phyloP scores from a whole-genome alignment of 2,113 vertebrate species.

The Periophthalmodon schlosseri region DNA sequence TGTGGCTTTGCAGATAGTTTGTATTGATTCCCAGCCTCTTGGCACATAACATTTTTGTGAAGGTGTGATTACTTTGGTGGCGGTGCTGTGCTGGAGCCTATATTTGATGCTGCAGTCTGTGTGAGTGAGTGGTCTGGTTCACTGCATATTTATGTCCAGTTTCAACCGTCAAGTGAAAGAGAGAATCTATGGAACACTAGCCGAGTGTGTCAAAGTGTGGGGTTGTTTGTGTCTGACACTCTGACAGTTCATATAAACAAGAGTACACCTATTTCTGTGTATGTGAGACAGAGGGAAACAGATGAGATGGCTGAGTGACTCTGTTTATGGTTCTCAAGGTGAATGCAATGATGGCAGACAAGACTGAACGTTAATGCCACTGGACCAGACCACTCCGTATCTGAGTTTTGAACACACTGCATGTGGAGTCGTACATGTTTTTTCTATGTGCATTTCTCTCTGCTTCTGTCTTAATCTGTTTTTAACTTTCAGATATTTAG shows the following conservation, averaged over 20 bases:
- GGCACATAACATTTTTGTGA: constrained; percentile 2
- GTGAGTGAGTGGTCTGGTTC: constrained; percentile 8
- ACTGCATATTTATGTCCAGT: constrained; percentile 23
- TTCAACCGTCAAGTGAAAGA: constrained; percentile 25
- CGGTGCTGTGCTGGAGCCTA: constrained; percentile 23
- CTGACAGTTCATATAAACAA: constrained; percentile 6
- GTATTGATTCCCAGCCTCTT: constrained; percentile 30
- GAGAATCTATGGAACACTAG: constrained; percentile 9
- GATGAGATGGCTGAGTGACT: background rate
- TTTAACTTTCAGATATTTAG: constrained; percentile 68
- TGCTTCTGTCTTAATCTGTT: constrained; percentile 15
- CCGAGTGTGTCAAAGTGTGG: constrained; percentile 3
- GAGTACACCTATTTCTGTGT: background rate
- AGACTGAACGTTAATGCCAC: constrained; percentile 7
- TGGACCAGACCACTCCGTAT: background rate
- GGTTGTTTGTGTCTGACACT: background rate
- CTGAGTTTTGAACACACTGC: background rate
- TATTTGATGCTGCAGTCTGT: constrained; percentile 15
- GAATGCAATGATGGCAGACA: background rate
- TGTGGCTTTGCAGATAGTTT: constrained; percentile 27
- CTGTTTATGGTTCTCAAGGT: constrained; percentile 9
- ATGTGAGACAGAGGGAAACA: background rate
- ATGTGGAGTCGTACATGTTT: background rate
- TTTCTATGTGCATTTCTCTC: background rate
- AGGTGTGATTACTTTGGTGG: constrained; percentile 44